Conservation (phyloP, 2,113 vertebrate species). For the Dascyllus trimaculatus region DNA sequence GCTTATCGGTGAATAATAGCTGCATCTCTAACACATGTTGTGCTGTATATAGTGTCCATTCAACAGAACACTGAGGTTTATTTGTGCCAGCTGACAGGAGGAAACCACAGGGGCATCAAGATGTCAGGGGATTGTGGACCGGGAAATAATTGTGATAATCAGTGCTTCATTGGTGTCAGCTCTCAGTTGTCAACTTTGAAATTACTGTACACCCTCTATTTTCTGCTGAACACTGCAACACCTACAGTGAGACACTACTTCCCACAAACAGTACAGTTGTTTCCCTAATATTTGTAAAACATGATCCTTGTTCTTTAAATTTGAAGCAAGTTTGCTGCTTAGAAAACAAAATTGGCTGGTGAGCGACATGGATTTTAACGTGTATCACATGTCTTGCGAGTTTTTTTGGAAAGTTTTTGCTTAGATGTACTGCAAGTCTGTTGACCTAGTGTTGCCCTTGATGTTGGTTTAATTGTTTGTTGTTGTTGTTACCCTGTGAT, state of each 20-base stretch:
- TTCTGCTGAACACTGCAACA: not conserved
- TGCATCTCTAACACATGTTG: not conserved
- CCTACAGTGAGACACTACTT: not conserved
- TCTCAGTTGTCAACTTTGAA: slow-evolving; percentile 12
- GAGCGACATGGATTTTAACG: not conserved
- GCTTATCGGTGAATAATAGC: too few species aligned
- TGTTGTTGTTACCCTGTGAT: not conserved
- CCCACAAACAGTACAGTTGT: not conserved
- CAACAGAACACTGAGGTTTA: not conserved
- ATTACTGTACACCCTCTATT: not conserved
- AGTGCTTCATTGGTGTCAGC: not conserved
- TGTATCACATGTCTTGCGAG: not conserved
- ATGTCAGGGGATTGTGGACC: not conserved
- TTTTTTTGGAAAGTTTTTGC: not conserved
- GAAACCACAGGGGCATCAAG: not conserved
- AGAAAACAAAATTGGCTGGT: not conserved
- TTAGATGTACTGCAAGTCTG: not conserved
- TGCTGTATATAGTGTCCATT: not conserved
- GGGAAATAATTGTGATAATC: slow-evolving; percentile 23
- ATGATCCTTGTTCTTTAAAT: not conserved
- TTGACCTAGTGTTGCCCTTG: not conserved
- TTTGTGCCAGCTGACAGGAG: not conserved
- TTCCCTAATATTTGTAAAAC: not conserved
- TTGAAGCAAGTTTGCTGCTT: not conserved
- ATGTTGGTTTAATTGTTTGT: not conserved